Conservation (phyloP, 2,888 invertebrate genomes). For the Aromia moschata region DNA sequence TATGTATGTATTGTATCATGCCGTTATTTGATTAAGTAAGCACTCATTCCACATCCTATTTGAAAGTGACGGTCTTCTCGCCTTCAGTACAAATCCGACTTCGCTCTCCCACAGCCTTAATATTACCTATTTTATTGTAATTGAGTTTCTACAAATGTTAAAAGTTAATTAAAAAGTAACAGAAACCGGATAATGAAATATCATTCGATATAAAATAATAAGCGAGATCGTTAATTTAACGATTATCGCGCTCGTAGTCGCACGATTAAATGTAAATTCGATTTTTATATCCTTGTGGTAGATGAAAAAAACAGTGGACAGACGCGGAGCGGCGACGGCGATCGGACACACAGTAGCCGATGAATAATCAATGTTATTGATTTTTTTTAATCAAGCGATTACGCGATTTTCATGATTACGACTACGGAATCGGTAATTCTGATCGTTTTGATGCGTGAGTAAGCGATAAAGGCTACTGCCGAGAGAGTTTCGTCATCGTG, state of each 20-base stretch:
- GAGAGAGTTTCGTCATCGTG: too few species aligned
- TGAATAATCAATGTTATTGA: slow-evolving; percentile 10
- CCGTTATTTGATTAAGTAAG: background rate
- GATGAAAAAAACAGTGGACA: too few species aligned
- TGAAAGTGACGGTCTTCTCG: background rate
- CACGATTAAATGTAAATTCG: slow-evolving; percentile 11
- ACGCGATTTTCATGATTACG: background rate
- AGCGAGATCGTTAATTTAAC: slow-evolving; percentile 2
- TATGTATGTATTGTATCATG: too few species aligned
- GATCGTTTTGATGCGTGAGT: too few species aligned
- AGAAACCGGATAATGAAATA: slow-evolving; percentile 21
- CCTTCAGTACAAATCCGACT: background rate
- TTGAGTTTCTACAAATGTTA: slow-evolving; percentile 1
- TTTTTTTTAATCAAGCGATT: background rate
- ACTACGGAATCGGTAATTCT: background rate
- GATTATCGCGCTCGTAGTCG: slow-evolving; percentile 5
- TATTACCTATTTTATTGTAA: slow-evolving; percentile 9
- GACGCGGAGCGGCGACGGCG: slow-evolving; percentile 4
- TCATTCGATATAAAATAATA: slow-evolving; percentile 8
- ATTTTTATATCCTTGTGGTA: slow-evolving; percentile 17
- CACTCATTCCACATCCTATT: background rate
- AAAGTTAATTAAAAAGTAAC: slow-evolving; percentile 15
- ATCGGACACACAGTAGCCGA: slow-evolving; percentile 16
- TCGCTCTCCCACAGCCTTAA: too few species aligned
- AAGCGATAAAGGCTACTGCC: too few species aligned